These are phyloP conservation scores for Lycocerus yunnanus DNA, from an alignment of 2,888 invertebrate species.

Conservation along the genomic window DNA sequence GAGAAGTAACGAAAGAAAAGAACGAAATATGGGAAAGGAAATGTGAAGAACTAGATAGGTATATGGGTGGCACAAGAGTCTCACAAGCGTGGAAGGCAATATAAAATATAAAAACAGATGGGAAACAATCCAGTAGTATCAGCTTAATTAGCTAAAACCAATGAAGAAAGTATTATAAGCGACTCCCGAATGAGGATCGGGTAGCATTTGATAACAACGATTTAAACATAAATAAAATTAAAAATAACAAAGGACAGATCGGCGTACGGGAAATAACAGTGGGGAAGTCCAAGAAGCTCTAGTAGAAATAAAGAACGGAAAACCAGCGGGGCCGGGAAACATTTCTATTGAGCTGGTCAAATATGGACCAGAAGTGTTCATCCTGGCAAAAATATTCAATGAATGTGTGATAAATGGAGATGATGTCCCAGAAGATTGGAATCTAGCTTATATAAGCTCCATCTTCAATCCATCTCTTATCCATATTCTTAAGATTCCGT, in stretches of 20 bases:
- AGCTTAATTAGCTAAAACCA: background rate
- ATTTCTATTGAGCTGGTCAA: constrained; percentile 10
- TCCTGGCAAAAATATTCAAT: no score
- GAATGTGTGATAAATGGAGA: no score
- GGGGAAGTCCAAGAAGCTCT: background rate
- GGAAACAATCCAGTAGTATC: background rate
- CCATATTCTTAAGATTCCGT: no score
- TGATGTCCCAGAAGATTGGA: no score
- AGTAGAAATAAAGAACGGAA: constrained; percentile 8
- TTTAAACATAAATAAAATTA: no score
- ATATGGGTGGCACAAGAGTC: constrained; percentile 7
- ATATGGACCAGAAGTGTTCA: constrained; percentile 13
- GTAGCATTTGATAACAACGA: no score
- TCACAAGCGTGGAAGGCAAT: constrained; percentile 9
- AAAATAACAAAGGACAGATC: no score
- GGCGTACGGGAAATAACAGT: no score
- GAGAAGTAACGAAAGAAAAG: background rate
- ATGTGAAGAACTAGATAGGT: constrained; percentile 4
- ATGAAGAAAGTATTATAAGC: constrained; percentile 11
- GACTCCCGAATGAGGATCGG: background rate
- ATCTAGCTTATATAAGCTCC: constrained; percentile 15
- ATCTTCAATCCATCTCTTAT: no score
- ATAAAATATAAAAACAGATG: background rate
- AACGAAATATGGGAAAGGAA: constrained; percentile 10
- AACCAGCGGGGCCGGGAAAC: constrained; percentile 9